Conservation (phyloP, 2,113 vertebrate species). For the Oreochromis spilurus region DNA sequence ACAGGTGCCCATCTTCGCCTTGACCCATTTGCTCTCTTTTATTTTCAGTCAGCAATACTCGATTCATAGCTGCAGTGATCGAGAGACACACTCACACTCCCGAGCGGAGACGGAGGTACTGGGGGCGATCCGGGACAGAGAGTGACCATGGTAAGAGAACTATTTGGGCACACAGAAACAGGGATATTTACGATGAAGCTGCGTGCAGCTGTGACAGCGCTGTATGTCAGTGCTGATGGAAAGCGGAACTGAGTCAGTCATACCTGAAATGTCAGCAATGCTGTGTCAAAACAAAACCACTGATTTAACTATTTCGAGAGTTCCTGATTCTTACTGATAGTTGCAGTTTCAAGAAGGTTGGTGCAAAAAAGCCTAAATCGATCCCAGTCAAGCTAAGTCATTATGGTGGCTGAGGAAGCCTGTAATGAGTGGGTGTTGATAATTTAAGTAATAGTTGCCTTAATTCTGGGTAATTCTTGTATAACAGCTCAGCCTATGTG, state of each 20-base stretch:
- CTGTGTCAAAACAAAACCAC: not conserved
- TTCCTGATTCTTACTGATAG: not conserved
- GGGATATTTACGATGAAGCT: not conserved
- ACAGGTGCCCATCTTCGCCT: not conserved
- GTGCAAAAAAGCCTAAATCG: not conserved
- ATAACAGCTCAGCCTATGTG: not conserved
- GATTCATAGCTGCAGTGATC: conserved; percentile 95
- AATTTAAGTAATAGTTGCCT: not conserved
- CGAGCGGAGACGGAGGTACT: conserved; percentile 90
- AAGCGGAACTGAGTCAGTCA: not conserved
- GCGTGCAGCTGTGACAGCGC: not conserved
- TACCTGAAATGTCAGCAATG: not conserved
- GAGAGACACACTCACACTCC: conserved; percentile 96
- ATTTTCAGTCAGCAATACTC: conserved; percentile 88
- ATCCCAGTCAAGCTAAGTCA: not conserved
- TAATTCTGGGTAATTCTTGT: not conserved
- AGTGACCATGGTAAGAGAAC: conserved; percentile 89
- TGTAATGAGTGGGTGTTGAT: not conserved
- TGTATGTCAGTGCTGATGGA: not conserved
- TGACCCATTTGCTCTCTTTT: not conserved
- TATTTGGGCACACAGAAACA: not conserved
- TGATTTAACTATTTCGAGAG: not conserved
- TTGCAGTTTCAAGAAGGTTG: not conserved
- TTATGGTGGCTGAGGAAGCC: not conserved
- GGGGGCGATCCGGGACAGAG: conserved; percentile 95